Percentiles rank a stretch among this genome's conserved stretches.
These are phyloP conservation scores for Bombyx huttoni DNA, from an alignment of 2,888 invertebrate genomes.

Conservation along the genomic window DNA sequence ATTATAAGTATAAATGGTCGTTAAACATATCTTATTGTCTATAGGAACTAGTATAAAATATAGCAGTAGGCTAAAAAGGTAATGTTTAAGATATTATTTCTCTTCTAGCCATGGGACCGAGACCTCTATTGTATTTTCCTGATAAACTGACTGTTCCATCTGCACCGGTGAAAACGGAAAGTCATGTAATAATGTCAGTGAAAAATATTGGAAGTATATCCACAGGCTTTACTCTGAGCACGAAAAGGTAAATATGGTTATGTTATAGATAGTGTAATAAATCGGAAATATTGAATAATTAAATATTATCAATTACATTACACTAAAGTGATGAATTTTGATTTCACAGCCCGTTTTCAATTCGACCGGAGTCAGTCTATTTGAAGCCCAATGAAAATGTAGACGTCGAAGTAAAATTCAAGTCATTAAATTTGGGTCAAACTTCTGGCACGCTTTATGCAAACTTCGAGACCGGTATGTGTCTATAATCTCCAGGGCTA, in stretches of 20 bases:
- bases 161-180: conserved; percentile 48
- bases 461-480: conserved; percentile 48
- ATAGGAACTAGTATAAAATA: no score
- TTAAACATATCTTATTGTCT: no score
- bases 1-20: no score
- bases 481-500: not conserved
- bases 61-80: no score
- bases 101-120: conserved; percentile 47
- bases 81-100: not conserved
- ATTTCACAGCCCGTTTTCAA: conserved; percentile 60
- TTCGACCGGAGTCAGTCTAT: conserved; percentile 62
- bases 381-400: conserved; percentile 58
- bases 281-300: no score
- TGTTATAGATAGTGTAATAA: no score
- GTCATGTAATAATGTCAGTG: conserved; percentile 21
- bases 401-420: conserved; percentile 63
- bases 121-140: conserved; percentile 51
- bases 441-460: conserved; percentile 34
- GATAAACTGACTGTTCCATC: conserved; percentile 40
- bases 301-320: no score
- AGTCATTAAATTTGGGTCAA: conserved; percentile 56
- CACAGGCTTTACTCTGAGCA: conserved; percentile 40
- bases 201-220: conserved; percentile 39
- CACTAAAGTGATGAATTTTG: not conserved
- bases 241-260: conserved; percentile 32